Evolutionary conservation across 92 coral and sea anemone species (phyloP).

Genomic region (Diadumene lineata): DNA sequence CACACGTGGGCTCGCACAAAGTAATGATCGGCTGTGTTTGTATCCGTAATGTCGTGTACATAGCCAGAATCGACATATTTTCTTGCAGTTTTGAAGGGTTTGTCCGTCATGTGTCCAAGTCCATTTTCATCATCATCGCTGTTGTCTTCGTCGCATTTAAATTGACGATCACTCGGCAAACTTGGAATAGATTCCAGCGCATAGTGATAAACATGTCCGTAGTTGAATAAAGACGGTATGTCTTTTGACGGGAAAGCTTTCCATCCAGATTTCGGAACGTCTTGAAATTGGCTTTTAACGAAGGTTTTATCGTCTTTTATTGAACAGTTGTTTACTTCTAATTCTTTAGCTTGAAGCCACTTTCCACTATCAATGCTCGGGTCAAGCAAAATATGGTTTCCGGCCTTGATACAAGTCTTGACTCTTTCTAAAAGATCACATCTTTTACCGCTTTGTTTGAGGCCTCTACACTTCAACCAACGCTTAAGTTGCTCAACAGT

Average conservation of each 20-base stretch:
- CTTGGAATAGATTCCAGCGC: conserved; percentile 15
- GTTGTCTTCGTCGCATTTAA: neutral
- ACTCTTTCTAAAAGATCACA: conserved; percentile 40
- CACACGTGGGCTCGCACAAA: conserved; percentile 46
- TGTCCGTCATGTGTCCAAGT: too few relatives aligned
- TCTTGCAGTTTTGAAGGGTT: conserved; percentile 34
- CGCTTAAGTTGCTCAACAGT: conserved; percentile 30
- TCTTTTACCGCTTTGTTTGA: conserved; percentile 45
- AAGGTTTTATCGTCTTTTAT: conserved; percentile 43
- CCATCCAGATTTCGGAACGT: conserved; percentile 38
- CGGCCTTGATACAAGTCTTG: conserved; percentile 25
- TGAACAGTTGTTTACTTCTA: neutral
- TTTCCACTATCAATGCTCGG: conserved; percentile 56
- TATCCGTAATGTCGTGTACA: conserved; percentile 45
- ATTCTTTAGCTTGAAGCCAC: conserved; percentile 37
- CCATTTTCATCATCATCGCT: conserved; percentile 24
- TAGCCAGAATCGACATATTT: conserved; percentile 46
- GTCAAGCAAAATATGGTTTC: conserved; percentile 34
- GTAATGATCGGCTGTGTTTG: conserved; percentile 18
- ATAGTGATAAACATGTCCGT: conserved; percentile 39
- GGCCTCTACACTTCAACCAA: conserved; percentile 65
- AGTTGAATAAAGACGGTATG: conserved; percentile 31
- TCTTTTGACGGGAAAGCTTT: conserved; percentile 16
- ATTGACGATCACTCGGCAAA: neutral
- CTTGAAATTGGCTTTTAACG: conserved; percentile 49